Evolutionary conservation across 2,113 vertebrate genomes (phyloP).

Genomic region (Mirza zaza): DNA sequence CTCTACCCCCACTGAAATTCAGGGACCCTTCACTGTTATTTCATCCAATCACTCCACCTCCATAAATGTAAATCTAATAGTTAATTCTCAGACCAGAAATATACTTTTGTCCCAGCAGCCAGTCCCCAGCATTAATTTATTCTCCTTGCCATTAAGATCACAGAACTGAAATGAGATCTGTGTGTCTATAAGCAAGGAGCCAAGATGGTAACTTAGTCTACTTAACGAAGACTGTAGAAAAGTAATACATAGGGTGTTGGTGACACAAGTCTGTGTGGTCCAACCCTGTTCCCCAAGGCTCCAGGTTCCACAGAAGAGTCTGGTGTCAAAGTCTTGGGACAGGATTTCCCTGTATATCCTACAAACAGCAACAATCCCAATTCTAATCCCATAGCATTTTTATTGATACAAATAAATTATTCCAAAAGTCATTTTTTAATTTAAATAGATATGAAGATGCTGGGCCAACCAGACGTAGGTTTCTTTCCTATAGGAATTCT

Average conservation of each 20-base stretch:
- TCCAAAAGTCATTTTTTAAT: background rate
- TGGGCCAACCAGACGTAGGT: background rate
- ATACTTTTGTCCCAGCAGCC: background rate
- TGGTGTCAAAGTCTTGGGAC: background rate
- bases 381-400: background rate
- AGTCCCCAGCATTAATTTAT: background rate
- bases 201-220: background rate
- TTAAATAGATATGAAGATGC: background rate
- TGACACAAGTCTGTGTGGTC: background rate
- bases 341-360: background rate
- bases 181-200: background rate
- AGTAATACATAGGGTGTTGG: background rate
- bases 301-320: rapidly evolving
- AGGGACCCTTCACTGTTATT: background rate
- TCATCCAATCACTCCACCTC: background rate
- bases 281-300: background rate
- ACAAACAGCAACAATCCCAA: background rate
- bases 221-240: background rate
- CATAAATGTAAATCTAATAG: background rate
- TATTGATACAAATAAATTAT: background rate
- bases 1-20: background rate
- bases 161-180: background rate
- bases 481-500: background rate
- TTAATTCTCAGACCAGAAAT: background rate
- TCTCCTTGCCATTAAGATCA: background rate